phyloP scores from a whole-genome alignment of 2,888 invertebrate species.

The Dione vanillae region DNA sequence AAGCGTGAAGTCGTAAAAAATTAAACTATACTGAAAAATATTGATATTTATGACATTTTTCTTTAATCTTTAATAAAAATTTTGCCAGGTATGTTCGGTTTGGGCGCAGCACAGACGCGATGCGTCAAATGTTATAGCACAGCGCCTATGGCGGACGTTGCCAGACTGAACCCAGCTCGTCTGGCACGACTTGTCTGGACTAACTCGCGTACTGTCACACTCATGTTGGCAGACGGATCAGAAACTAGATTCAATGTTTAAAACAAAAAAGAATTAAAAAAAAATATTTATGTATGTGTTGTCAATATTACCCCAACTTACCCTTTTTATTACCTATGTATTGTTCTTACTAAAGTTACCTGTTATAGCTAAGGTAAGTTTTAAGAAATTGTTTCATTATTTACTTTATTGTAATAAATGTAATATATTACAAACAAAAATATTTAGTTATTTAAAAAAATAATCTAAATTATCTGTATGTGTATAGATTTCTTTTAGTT shows the following conservation, averaged over 20 bases:
- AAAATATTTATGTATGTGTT: not conserved
- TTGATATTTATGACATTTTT: no score
- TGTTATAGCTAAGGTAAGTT: not conserved
- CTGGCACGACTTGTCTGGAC: slow-evolving; percentile 98
- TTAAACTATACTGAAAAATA: no score
- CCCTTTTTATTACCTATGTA: not conserved
- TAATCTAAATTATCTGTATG: no score
- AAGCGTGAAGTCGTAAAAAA: no score
- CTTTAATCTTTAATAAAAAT: no score
- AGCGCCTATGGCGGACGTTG: slow-evolving; percentile 94
- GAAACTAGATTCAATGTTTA: slow-evolving; percentile 86
- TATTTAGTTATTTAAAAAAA: no score
- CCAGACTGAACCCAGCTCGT: slow-evolving; percentile 93
- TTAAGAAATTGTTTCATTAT: no score
- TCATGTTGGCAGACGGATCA: slow-evolving; percentile 98
- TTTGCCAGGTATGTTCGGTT: slow-evolving; percentile 93
- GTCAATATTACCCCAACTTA: slow-evolving; percentile 6
- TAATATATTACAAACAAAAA: no score
- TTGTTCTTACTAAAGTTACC: not conserved
- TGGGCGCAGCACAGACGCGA: slow-evolving; percentile 98
- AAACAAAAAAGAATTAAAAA: no score
- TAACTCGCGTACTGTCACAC: slow-evolving; percentile 94
- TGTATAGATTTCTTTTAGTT: not conserved
- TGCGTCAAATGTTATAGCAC: slow-evolving; percentile 98
- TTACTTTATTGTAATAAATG: no score